A percentile compares a stretch with the other conserved stretches of the same genome.
Conservation (phyloP, 1,140 invertebrate species). For the Branchinecta lynchi region DNA sequence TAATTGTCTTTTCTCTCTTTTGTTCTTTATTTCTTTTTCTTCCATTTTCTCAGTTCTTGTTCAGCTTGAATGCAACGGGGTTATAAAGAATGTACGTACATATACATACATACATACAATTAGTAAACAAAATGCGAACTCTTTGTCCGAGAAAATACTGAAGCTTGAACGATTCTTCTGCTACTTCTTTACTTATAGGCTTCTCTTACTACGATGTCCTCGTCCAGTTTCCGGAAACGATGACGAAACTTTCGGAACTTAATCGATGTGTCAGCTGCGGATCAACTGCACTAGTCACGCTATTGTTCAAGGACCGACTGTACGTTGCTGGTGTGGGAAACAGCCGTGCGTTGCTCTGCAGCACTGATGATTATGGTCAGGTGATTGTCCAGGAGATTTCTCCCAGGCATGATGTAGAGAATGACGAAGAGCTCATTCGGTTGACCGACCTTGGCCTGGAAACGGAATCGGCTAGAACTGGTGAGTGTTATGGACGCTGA, state of each 20-base stretch:
- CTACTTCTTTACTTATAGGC: no score
- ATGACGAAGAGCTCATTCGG: conserved; percentile 63
- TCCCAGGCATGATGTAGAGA: conserved; percentile 62
- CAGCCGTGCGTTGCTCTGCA: conserved; percentile 56
- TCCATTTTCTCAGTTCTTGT: no score
- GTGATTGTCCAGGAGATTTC: conserved; percentile 61
- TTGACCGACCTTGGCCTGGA: conserved; percentile 54
- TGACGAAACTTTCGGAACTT: neutral
- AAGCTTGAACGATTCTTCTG: no score
- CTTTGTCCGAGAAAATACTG: no score
- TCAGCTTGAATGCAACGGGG: no score
- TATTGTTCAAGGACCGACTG: conserved; percentile 36
- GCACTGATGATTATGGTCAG: conserved; percentile 61
- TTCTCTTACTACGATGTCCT: conserved; percentile 12
- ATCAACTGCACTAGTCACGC: conserved; percentile 57
- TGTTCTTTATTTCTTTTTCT: no score
- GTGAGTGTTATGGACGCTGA: no score
- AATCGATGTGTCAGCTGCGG: conserved; percentile 31
- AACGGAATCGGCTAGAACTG: conserved; percentile 41
- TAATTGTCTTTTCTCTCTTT: no score
- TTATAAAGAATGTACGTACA: no score
- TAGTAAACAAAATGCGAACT: no score
- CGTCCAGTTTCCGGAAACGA: neutral
- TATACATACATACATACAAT: no score
- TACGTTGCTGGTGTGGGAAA: conserved; percentile 37